Evolutionary conservation across 1,140 invertebrate genomes (phyloP).

Genomic region (Uloborus diversus): DNA sequence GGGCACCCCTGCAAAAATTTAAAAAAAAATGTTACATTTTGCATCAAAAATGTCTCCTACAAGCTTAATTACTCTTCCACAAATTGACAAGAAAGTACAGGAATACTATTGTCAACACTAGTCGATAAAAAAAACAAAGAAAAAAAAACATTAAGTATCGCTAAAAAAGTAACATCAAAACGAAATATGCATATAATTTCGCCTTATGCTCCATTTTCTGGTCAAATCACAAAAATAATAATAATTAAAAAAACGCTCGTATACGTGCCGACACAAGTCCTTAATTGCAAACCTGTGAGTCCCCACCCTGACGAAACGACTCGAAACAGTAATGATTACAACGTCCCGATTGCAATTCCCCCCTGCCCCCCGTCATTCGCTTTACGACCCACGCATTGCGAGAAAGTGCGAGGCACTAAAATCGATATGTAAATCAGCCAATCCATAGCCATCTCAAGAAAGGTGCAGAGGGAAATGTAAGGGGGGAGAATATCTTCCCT

Average conservation of each 20-base stretch:
- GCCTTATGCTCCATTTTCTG: neutral
- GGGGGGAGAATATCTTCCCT: conserved; percentile 20
- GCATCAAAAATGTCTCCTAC: too few relatives aligned
- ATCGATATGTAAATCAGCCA: conserved; percentile 50
- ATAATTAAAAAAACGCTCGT: conserved; percentile 25
- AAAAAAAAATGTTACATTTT: too few relatives aligned
- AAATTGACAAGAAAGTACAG: too few relatives aligned
- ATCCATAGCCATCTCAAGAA: conserved; percentile 40
- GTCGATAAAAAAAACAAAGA: too few relatives aligned
- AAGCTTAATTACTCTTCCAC: too few relatives aligned
- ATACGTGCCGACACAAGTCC: neutral
- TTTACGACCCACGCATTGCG: conserved; percentile 22
- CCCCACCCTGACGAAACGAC: conserved; percentile 12
- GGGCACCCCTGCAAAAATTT: too few relatives aligned
- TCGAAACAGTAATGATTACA: conserved; percentile 25
- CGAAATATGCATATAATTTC: too few relatives aligned
- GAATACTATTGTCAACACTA: too few relatives aligned
- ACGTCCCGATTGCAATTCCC: neutral
- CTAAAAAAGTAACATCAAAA: too few relatives aligned
- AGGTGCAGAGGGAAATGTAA: conserved; percentile 27
- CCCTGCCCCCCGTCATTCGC: neutral
- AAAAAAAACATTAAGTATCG: too few relatives aligned
- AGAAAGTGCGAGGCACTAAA: conserved; percentile 1
- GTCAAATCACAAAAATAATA: too few relatives aligned
- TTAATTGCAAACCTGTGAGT: conserved; percentile 29